Evolutionary conservation across 2,888 invertebrate species (phyloP).

Genomic region (Gryllus longicercus): DNA sequence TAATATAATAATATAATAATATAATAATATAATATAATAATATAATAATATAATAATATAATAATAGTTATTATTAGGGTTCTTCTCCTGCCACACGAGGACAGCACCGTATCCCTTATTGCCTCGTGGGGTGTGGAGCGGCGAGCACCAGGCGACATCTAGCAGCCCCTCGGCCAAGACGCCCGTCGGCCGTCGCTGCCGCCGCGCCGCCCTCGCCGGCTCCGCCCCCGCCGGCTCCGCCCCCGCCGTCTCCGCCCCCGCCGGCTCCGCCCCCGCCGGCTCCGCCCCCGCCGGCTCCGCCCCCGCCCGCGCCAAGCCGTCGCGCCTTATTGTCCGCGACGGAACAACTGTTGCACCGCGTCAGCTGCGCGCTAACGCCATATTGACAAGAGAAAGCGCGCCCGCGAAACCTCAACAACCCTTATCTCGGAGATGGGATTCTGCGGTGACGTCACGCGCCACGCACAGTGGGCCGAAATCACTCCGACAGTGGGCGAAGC

Average conservation of each 20-base stretch:
- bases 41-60: too few species aligned
- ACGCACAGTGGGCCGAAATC: not conserved
- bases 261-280: not conserved
- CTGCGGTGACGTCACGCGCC: constrained; percentile 22
- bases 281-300: not conserved
- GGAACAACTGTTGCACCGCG: constrained; percentile 17
- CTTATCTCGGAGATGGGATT: constrained; percentile 27
- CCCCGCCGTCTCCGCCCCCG: not conserved
- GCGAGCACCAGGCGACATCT: too few species aligned
- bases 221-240: not conserved
- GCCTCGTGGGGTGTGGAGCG: too few species aligned
- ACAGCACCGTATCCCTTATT: too few species aligned
- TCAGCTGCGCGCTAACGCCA: constrained; percentile 17
- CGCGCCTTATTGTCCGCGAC: constrained; percentile 7
- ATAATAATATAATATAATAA: too few species aligned
- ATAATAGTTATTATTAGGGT: too few species aligned
- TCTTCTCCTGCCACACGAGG: too few species aligned
- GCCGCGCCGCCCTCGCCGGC: not conserved
- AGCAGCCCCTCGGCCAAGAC: too few species aligned
- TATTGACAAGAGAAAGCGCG: constrained; percentile 17
- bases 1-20: too few species aligned
- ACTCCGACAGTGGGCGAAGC: too few species aligned
- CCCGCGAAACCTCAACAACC: constrained; percentile 28
- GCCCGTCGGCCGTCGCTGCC: too few species aligned
- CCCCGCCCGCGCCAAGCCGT: not conserved